A percentile compares a stretch with the other conserved stretches of the same genome.
Conservation (phyloP, 1,140 invertebrate species). For the Carcinoscorpius rotundicauda region DNA sequence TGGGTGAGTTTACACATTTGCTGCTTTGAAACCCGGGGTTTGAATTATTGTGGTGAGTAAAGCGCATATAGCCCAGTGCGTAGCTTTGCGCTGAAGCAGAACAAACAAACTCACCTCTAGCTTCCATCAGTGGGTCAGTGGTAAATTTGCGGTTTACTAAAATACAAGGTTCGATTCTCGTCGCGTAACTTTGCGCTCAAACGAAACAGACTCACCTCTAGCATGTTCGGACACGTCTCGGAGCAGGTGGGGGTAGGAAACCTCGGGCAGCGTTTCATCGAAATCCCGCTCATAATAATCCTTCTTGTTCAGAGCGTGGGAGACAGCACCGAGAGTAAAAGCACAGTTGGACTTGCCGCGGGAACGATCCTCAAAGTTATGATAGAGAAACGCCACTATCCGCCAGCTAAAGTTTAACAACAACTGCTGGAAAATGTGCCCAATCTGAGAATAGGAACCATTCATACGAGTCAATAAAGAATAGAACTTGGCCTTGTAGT, state of each 20-base stretch:
- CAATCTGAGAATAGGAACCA: conserved; percentile 54
- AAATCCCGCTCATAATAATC: conserved; percentile 45
- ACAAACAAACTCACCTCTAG: conserved; percentile 59
- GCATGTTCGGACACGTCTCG: conserved; percentile 48
- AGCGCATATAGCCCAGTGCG: too few relatives aligned
- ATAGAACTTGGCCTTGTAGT: conserved; percentile 48
- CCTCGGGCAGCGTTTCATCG: conserved; percentile 37
- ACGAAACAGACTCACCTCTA: conserved; percentile 55
- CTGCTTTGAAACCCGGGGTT: too few relatives aligned
- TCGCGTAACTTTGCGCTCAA: too few relatives aligned
- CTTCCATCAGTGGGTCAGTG: conserved; percentile 16
- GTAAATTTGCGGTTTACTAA: too few relatives aligned
- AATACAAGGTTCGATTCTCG: too few relatives aligned
- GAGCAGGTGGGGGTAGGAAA: conserved; percentile 48
- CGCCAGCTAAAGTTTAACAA: conserved; percentile 57
- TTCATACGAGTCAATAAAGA: conserved; percentile 71
- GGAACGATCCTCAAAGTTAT: conserved; percentile 25
- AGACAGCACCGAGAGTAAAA: conserved; percentile 55
- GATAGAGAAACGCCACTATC: conserved; percentile 36
- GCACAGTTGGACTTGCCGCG: conserved; percentile 56
- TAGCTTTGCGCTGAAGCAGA: too few relatives aligned
- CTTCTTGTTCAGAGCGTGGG: conserved; percentile 44
- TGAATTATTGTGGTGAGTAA: too few relatives aligned
- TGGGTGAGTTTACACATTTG: too few relatives aligned
- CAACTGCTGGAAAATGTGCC: conserved; percentile 48